These are phyloP conservation scores for Cyanistes caeruleus DNA, from an alignment of 2,113 vertebrate species.

Conservation along the genomic window DNA sequence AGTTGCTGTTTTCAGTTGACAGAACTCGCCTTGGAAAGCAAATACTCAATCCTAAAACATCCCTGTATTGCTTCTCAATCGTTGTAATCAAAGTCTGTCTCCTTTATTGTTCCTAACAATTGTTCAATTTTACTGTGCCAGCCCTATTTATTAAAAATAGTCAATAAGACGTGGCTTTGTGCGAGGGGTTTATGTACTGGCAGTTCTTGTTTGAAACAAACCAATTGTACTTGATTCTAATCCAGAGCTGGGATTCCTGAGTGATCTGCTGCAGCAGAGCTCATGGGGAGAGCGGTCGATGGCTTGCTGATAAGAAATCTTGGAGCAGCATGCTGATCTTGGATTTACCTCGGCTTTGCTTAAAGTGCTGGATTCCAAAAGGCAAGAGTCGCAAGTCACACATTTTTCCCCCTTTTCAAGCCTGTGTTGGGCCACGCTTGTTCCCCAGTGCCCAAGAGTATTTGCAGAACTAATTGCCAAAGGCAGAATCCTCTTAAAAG, in stretches of 20 bases:
- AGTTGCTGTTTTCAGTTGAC: slow-evolving; percentile 25
- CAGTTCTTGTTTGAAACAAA: not conserved
- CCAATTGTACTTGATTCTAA: slow-evolving; percentile 11
- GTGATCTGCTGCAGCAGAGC: slow-evolving; percentile 22
- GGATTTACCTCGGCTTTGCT: not conserved
- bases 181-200: not conserved
- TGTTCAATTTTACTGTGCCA: slow-evolving; percentile 17
- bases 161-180: slow-evolving; percentile 30
- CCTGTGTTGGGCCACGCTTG: not conserved
- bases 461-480: not conserved
- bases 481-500: not conserved
- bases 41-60: not conserved
- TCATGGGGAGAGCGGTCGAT: not conserved
- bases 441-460: not conserved
- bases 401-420: rapidly evolving
- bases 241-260: slow-evolving; percentile 26
- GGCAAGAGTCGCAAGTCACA: not conserved
- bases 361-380: not conserved
- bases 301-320: slow-evolving; percentile 2
- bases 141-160: slow-evolving; percentile 52
- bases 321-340: not conserved
- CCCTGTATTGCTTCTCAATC: not conserved
- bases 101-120: slow-evolving; percentile 13
- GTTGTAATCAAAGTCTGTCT: slow-evolving; percentile 32
- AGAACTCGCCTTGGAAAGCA: not conserved